Percentiles rank a stretch among this genome's conserved stretches.
These are phyloP conservation scores for Drosophila varians DNA, from an alignment of 1,140 invertebrate genomes.

Conservation along the genomic window DNA sequence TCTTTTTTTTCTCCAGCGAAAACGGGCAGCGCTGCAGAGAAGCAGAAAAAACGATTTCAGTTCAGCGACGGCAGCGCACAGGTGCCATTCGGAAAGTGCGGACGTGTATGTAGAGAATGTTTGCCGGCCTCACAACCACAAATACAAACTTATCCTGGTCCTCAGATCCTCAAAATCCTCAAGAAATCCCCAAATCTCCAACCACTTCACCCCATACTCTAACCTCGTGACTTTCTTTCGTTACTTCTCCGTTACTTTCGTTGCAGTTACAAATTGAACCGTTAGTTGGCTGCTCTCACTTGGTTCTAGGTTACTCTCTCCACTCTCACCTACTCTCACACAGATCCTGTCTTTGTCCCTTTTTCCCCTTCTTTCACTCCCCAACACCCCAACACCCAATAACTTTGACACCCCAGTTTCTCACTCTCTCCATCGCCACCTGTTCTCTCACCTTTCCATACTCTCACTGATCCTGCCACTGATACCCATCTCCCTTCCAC, in stretches of 20 bases:
- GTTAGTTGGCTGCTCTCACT: background rate
- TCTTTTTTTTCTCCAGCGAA: background rate
- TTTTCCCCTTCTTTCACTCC: background rate
- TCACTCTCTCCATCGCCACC: background rate
- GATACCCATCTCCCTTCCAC: background rate
- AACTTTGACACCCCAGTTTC: no score
- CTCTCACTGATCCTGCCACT: background rate
- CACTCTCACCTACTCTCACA: background rate
- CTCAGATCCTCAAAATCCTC: background rate
- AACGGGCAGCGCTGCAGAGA: conserved; percentile 37
- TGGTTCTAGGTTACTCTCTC: background rate
- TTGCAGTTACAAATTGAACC: background rate
- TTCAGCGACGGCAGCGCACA: conserved; percentile 73
- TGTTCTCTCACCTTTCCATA: background rate
- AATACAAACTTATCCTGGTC: background rate
- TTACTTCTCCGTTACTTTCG: background rate
- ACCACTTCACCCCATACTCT: no score
- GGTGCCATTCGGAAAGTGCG: conserved; percentile 76
- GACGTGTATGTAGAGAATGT: conserved; percentile 45
- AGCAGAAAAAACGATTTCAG: conserved; percentile 57
- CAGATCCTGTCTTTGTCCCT: background rate
- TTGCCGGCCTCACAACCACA: conserved; percentile 14
- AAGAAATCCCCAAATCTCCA: background rate
- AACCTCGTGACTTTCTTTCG: background rate
- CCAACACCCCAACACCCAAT: no score